Base-by-base conservation (phyloP, 2,113 vertebrate species). In the Periophthalmodon schlosseri region DNA sequence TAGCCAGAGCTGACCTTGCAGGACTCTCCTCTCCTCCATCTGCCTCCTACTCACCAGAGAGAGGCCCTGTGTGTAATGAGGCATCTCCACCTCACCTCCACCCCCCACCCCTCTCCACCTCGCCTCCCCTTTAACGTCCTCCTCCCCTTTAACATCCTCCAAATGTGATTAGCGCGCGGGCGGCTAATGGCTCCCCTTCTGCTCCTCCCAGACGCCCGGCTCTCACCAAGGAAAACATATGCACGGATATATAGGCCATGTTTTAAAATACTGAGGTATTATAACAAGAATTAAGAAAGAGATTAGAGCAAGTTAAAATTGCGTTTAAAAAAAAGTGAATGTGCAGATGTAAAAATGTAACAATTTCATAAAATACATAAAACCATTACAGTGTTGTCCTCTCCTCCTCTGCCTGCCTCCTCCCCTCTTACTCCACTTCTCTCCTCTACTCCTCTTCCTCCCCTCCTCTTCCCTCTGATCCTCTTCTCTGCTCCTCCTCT, bases 121-220 rank as follows among this genome's bases (percentile, higher is more conserved):
- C 91, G 91, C 93, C 93, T 95, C 95, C 88, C 94, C 93, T 92
- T 95, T 95, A 94, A 92, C 92, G 90, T 95, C 61, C 86, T 90
- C 91, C 90, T 95, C 95, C 88, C 94, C 93, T 92, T 95, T 95
- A 94, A 92, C 92, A 91, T 95, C 61, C 86, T 90, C 91, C 90
- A 95, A 96, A 95, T 96, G 91, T 91, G 91, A 90, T 94, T 94
- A 91, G 88, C 24, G 89, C 80, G 78, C 72, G 86, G 94, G 78
- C 72, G 86, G 94, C 92, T 95, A 95, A 94, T 91, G 89, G 94
- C 90, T 93, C 94, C 94, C 92, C 94, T 96, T 96, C 95, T 94
- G 95, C 94, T 93, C 94, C 94, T 96, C 90, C 93, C 95, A 97
- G 96, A 96, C 95, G 94, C 96, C 96, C 94, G 86, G 93, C 93